phyloP scores from a whole-genome alignment of 1,140 invertebrate species.

The Bombus huntii region DNA sequence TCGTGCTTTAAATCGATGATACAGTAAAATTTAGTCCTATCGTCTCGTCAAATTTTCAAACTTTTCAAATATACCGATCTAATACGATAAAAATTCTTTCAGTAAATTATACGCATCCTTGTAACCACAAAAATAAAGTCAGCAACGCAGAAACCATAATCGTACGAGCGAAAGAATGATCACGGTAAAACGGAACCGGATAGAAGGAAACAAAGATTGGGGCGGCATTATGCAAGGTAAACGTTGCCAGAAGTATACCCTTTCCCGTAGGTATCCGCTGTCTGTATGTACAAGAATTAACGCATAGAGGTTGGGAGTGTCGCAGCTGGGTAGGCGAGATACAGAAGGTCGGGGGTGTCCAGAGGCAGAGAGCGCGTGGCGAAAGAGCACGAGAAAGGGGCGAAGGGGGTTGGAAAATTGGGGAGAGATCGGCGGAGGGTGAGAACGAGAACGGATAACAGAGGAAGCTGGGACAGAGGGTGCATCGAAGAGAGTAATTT shows the following conservation, averaged over 20 bases:
- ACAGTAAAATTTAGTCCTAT: no score
- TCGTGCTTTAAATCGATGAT: no score
- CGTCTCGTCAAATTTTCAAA: not conserved
- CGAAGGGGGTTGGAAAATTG: constrained; percentile 35
- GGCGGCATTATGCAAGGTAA: constrained; percentile 71
- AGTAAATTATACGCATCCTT: not conserved
- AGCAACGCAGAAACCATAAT: not conserved
- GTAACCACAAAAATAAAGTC: not conserved
- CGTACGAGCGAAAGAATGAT: constrained; percentile 20
- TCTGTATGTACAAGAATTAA: constrained; percentile 78
- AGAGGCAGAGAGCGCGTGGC: constrained; percentile 48
- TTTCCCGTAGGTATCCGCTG: constrained; percentile 62
- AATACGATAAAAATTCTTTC: not conserved
- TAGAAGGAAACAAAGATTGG: constrained; percentile 62
- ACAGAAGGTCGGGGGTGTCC: constrained; percentile 71
- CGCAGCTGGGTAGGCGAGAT: constrained; percentile 77
- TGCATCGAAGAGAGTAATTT: constrained; percentile 80
- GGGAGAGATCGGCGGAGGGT: constrained; percentile 53
- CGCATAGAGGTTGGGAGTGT: constrained; percentile 78
- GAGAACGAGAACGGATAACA: constrained; percentile 72
- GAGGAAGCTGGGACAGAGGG: constrained; percentile 73
- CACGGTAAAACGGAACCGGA: constrained; percentile 23
- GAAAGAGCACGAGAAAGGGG: constrained; percentile 33
- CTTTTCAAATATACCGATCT: not conserved
- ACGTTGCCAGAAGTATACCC: constrained; percentile 60